Evolutionary conservation across 2,113 vertebrate species (phyloP).

Genomic region (Laterallus jamaicensis): DNA sequence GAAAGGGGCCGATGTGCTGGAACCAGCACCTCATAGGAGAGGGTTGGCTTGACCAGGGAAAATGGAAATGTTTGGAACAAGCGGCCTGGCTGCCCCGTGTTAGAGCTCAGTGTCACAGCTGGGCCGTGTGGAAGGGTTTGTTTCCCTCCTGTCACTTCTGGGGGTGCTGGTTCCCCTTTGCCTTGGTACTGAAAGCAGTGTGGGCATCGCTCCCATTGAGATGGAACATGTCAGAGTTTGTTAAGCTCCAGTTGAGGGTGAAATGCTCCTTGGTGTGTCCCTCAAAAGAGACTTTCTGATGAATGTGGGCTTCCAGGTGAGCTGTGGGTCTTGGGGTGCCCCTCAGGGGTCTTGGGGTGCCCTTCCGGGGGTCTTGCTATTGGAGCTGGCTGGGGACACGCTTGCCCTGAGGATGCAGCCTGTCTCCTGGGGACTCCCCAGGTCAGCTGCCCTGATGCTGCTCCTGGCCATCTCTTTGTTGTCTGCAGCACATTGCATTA

Average conservation of each 20-base stretch:
- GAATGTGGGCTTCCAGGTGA: not conserved
- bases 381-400: fast-evolving
- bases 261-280: not conserved
- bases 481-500: not conserved
- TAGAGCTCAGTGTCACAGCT: not conserved
- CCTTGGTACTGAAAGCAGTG: not conserved
- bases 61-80: fast-evolving
- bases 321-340: not conserved
- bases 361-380: not conserved
- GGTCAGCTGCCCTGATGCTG: fast-evolving
- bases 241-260: not conserved
- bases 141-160: not conserved
- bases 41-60: not conserved
- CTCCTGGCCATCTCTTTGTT: not conserved
- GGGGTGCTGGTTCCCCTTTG: not conserved
- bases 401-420: not conserved
- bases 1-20: not conserved
- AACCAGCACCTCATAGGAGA: not conserved
- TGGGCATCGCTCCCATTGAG: not conserved
- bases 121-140: not conserved
- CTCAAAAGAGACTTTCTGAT: not conserved
- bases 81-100: not conserved
- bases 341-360: not conserved
- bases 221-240: not conserved
- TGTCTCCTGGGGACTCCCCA: not conserved